Evolutionary conservation across 2,888 invertebrate species (phyloP).

Genomic region (Aspidiotus destructor): DNA sequence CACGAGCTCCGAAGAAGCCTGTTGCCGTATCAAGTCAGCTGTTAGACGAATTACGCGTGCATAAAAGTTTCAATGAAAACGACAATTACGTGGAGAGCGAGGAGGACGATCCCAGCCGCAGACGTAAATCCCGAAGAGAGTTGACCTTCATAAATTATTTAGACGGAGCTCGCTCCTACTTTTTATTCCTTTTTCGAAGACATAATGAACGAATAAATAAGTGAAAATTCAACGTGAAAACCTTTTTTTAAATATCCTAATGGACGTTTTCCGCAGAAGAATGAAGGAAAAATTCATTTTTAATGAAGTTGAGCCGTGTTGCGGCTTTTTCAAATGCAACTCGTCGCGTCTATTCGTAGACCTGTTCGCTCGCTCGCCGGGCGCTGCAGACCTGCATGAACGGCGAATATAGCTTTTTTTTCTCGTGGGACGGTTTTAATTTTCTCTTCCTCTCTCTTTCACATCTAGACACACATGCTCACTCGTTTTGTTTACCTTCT

Average conservation of each 20-base stretch:
- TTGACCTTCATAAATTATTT: conserved; percentile 33
- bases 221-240: conserved; percentile 25
- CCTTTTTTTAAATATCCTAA: conserved; percentile 18
- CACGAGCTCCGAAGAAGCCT: conserved; percentile 14
- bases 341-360: conserved; percentile 1
- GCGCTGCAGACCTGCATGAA: too few species aligned
- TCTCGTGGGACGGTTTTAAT: conserved; percentile 3
- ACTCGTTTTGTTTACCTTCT: too few species aligned
- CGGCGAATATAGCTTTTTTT: too few species aligned
- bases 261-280: conserved; percentile 14
- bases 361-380: background rate
- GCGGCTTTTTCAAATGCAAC: conserved; percentile 3
- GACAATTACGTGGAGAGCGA: background rate
- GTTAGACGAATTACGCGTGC: conserved; percentile 10
- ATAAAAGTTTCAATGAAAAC: conserved; percentile 32
- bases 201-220: conserved; percentile 28
- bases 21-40: conserved; percentile 30
- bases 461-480: too few species aligned
- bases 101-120: background rate
- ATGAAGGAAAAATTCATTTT: background rate
- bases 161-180: conserved; percentile 19
- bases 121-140: conserved; percentile 27
- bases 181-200: conserved; percentile 8
- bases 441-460: background rate
- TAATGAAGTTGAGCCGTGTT: background rate